Base-by-base conservation (phyloP, 2,113 vertebrate genomes). In the Nothoprocta perdicaria region DNA sequence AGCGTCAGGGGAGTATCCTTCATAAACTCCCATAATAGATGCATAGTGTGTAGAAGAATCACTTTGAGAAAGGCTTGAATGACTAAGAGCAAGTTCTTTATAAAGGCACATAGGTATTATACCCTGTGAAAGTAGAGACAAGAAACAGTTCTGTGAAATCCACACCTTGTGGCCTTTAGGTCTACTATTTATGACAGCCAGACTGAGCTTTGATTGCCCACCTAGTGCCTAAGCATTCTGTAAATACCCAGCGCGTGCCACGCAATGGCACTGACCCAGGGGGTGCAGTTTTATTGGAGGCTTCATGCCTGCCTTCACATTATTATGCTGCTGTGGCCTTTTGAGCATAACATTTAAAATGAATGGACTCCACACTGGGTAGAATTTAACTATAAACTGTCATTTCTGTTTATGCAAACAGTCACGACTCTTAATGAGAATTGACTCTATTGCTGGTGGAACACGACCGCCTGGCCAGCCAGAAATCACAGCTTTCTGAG, bases 401-500 rank as follows among this genome's bases (percentile, higher is more conserved):
- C 95, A 95, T 96, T 96, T 93, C 93, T 94, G 66, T 96, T 95
- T 95, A 93, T 91, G 94, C 94, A 95, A 95, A 95, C 92, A 93
- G 78, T 73, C 80, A 45, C n/a, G 91, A 85, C 31, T 87, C 91
- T 92, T 93, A 93, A 96, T 1, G 61, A 93, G 92, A 90, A 95
- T 58, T 91, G 89, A 88, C 87, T 94, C 86, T 69, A 81, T 96
- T 93, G 87, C 91, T 48, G 57, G 63, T 86, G 65, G 63, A 89
- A 78, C 60, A 48, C 41, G 80, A 52, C 82, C 87, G 58, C 46
- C 82, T 91, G 75, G 58, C 53, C 86, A 90, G 82, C 74, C 58
- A 75, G 57, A 93, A 86, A 89, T 93, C 85, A 71, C 33, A 80
- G 77, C 29, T 27, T 93, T 78, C 83, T 21, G 38, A 68, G 63